Evolutionary conservation across 1,140 invertebrate genomes (phyloP).

Genomic region (Drosophila melanogaster): Release_6_plus_ISO1_MT NT_033777.3:12282501-12283000

Average conservation of each 20-base stretch:
- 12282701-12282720: neutral
- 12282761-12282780: slow-evolving; percentile 8
- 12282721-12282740: neutral
- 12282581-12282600: slow-evolving; percentile 83
- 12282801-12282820: slow-evolving; percentile 24
- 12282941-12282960: neutral
- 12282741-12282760: slow-evolving; percentile 7
- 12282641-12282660: neutral
- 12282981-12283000: slow-evolving; percentile 10
- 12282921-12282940: neutral
- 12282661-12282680: slow-evolving; percentile 40
- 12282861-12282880: slow-evolving; percentile 1
- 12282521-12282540: slow-evolving; percentile 61
- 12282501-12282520: slow-evolving; percentile 52
- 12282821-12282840: slow-evolving; percentile 10
- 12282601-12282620: slow-evolving; percentile 50
- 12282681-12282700: slow-evolving; percentile 27
- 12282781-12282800: slow-evolving; percentile 29
- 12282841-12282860: neutral
- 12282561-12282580: slow-evolving; percentile 83
- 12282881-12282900: slow-evolving; percentile 3
- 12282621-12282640: slow-evolving; percentile 18
- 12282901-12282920: neutral
- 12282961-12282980: neutral
- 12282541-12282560: slow-evolving; percentile 71